Base-by-base conservation (phyloP, 2,113 vertebrate species). In the Cyanistes caeruleus region DNA sequence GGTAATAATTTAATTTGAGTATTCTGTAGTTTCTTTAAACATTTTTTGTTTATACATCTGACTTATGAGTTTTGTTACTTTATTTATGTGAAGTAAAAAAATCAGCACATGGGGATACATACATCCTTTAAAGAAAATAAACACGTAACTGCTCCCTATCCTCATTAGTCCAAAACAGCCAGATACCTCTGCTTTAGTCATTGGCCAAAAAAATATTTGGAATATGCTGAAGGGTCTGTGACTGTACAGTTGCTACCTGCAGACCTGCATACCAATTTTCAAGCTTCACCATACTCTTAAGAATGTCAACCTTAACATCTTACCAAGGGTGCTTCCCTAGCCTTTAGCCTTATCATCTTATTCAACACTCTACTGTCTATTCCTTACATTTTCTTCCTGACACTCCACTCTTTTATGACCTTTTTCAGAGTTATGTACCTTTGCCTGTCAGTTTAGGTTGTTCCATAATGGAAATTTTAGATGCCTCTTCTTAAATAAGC, bases 61-160 rank as follows among this genome's bases (percentile, higher is more conserved):
- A 9, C 14, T 33, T 69, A 8, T 30, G 51, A 59, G 0, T 7
- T 87, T 12, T 73, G 27, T n/a, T 41, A 68, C 10, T 53, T 15
- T 4, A 25, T 68, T 68, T 48, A 48, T 13, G 19, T 7, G 4
- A 58, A 59, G 2, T 51, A 20, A 70, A 86, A 82, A 53, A 39
- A 9, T 37, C 24, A 41, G 35, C 4, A 46, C 3, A 10, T 27
- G 41, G 1, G 4, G 5, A 28, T 12, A 13, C 23, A 67, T 2
- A 52, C 10, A 49, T 24, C 7, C 15, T n/a, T 73, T 30, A 68
- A 73, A 22, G 25, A 53, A 85, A 79, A 81, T 19, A 46, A 70
- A 70, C 46, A 4, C 9, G 24, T 23, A 19, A 21, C 7, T 52
- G 5, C 22, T 20, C 2, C 37, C 5, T 44, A 35, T 30, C 11